Evolutionary conservation across 2,888 invertebrate genomes (phyloP).

Genomic region (Dasysyrphus tricinctus): DNA sequence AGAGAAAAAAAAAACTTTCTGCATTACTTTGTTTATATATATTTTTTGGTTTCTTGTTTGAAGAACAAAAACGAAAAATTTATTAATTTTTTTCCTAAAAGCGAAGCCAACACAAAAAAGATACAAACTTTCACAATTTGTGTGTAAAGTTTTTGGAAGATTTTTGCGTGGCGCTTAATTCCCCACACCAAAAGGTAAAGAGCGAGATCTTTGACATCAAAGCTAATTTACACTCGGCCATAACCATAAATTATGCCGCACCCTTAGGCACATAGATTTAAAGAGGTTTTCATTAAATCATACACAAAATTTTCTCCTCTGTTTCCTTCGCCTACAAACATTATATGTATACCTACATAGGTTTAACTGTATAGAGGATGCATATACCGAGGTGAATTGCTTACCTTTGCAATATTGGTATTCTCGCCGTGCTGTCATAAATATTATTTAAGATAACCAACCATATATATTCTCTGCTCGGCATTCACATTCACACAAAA

Average conservation of each 20-base stretch:
- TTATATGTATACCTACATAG: no score
- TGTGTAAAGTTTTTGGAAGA: constrained; percentile 60
- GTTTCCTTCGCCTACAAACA: neutral
- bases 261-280: constrained; percentile 63
- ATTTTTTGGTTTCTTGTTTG: constrained; percentile 27
- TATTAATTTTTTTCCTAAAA: constrained; percentile 9
- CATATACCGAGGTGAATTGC: constrained; percentile 46
- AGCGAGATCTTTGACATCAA: constrained; percentile 65
- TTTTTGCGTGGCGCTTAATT: constrained; percentile 18
- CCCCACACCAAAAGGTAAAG: constrained; percentile 14
- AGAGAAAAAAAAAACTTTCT: constrained; percentile 49
- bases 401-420: constrained; percentile 63
- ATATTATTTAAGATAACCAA: constrained; percentile 73
- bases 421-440: constrained; percentile 64
- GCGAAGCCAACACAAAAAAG: neutral
- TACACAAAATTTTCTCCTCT: constrained; percentile 36
- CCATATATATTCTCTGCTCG: neutral
- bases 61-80: neutral
- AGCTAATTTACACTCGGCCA: constrained; percentile 70
- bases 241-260: constrained; percentile 69
- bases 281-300: constrained; percentile 73
- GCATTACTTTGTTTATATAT: constrained; percentile 62
- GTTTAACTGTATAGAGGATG: constrained; percentile 9
- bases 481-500: constrained; percentile 19
- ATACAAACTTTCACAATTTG: constrained; percentile 66